phyloP scores from a whole-genome alignment of 1,140 invertebrate genomes.

The Onthophagus taurus region DNA sequence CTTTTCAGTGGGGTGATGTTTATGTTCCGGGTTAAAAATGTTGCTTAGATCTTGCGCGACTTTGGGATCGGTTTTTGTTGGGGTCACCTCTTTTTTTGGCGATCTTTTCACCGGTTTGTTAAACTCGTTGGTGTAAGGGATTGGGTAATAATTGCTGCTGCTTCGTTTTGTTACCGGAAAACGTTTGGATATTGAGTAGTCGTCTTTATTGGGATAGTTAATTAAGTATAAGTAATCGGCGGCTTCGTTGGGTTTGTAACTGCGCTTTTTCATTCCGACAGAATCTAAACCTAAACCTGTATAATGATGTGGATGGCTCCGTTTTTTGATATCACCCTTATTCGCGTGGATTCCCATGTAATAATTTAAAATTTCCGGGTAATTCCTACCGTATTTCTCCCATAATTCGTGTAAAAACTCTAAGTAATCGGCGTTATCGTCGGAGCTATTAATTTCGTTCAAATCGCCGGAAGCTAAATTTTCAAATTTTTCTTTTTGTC shows the following conservation, averaged over 20 bases:
- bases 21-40: conserved; percentile 39
- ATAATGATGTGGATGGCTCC: too few species aligned
- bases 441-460: too few species aligned
- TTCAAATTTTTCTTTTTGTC: too few species aligned
- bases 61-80: conserved; percentile 35
- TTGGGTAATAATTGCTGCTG: conserved; percentile 37
- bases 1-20: conserved; percentile 15
- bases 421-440: too few species aligned
- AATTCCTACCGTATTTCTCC: too few species aligned
- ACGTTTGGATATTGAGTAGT: conserved; percentile 37
- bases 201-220: conserved; percentile 8
- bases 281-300: conserved; percentile 29
- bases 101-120: conserved; percentile 30
- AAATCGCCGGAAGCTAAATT: too few species aligned
- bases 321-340: too few species aligned
- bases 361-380: too few species aligned
- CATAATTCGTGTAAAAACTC: too few species aligned
- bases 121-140: conserved; percentile 16
- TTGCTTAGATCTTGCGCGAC: conserved; percentile 45
- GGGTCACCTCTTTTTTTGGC: conserved; percentile 22
- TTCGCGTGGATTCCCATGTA: too few species aligned
- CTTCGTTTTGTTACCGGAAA: conserved; percentile 55
- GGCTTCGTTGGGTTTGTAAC: conserved; percentile 11
- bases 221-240: conserved; percentile 14
- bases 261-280: conserved; percentile 28